These are phyloP conservation scores for Spongia lamella DNA, from an alignment of 37 sponge, comb jelly and placozoan species.

Conservation along the genomic window DNA sequence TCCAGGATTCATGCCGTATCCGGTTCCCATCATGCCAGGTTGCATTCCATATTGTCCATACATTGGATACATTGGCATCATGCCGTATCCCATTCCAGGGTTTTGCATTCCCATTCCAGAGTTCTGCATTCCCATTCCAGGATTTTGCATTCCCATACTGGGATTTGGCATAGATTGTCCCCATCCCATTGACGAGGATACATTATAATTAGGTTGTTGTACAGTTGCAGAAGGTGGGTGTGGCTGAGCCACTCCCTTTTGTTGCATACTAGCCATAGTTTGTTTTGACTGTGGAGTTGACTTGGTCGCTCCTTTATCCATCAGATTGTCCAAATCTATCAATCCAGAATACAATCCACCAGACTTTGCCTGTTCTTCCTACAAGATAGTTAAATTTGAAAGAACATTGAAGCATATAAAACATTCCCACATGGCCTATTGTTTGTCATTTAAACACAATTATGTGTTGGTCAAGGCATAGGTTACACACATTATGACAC, in stretches of 20 bases:
- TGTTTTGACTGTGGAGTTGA: not conserved
- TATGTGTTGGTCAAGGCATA: no score
- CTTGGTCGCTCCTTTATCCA: slow-evolving; percentile 5
- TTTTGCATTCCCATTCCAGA: slow-evolving; percentile 36
- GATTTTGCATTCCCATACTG: slow-evolving; percentile 12
- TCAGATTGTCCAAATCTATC: slow-evolving; percentile 77
- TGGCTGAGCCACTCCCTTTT: no score
- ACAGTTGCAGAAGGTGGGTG: not conserved
- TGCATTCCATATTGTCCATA: no score
- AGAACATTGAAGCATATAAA: no score
- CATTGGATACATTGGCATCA: slow-evolving; percentile 1
- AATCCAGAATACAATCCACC: no score
- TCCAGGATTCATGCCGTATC: no score
- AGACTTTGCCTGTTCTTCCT: no score
- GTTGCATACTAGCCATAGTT: not conserved
- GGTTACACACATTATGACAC: not conserved
- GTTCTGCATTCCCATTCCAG: slow-evolving; percentile 40
- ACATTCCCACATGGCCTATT: no score
- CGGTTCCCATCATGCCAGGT: no score
- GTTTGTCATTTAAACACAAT: no score
- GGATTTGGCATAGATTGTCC: not conserved
- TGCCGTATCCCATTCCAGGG: slow-evolving; percentile 53
- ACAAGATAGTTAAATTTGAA: no score
- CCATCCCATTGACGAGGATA: not conserved
- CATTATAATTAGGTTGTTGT: not conserved